A percentile compares a stretch with the other conserved stretches of the same genome.
Evolutionary conservation across 2,888 invertebrate genomes (phyloP).

Genomic region (Leucophora obtusa): DNA sequence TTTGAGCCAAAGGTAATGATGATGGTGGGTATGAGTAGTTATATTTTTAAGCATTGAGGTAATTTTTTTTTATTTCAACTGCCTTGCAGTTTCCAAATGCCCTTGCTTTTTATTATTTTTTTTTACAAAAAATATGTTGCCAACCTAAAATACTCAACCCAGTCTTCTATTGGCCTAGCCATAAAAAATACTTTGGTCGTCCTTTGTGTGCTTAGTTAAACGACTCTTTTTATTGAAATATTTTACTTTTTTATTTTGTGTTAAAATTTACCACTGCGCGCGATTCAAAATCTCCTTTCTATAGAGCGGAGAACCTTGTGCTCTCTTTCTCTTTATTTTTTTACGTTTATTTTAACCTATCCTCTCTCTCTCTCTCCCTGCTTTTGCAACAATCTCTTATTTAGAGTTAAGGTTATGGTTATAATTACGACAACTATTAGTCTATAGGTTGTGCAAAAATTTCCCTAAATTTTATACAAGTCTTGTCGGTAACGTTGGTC

Average conservation of each 20-base stretch:
- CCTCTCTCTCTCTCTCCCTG: conserved; percentile 23
- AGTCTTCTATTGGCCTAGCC: conserved; percentile 28
- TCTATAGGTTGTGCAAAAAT: conserved; percentile 50
- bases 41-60: background rate
- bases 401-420: conserved; percentile 45
- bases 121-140: conserved; percentile 46
- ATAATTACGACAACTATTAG: conserved; percentile 18
- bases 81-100: conserved; percentile 28
- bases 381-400: conserved; percentile 26
- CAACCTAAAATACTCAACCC: conserved; percentile 47
- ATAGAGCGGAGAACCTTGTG: conserved; percentile 4
- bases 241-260: conserved; percentile 10
- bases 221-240: conserved; percentile 24
- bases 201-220: conserved; percentile 31
- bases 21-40: background rate
- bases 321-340: conserved; percentile 33
- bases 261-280: conserved; percentile 34
- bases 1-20: background rate
- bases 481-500: conserved; percentile 63
- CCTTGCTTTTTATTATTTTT: conserved; percentile 28
- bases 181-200: conserved; percentile 10
- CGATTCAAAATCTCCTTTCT: conserved; percentile 18
- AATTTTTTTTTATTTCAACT: conserved; percentile 20
- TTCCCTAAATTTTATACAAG: conserved; percentile 53
- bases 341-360: background rate